phyloP scores from a whole-genome alignment of 2,797 vertebrate genomes.

The Propithecus deckenii region DNA sequence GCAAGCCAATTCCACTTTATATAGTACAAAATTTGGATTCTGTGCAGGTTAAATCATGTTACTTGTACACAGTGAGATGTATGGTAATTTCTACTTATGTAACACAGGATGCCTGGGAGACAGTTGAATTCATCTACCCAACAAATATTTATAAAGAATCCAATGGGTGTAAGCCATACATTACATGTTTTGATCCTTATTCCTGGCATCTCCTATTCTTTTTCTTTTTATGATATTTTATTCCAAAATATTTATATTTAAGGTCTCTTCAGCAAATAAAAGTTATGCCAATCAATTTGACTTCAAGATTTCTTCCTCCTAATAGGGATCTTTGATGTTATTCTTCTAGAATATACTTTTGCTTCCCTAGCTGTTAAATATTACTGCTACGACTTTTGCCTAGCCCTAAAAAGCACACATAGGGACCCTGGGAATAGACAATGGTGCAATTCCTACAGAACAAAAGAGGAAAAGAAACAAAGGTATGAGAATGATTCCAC shows the following conservation, averaged over 20 bases:
- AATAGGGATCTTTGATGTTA: background rate
- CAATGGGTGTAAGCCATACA: background rate
- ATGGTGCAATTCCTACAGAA: background rate
- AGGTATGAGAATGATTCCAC: background rate
- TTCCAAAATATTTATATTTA: constrained; percentile 21
- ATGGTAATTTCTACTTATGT: background rate
- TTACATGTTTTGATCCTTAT: background rate
- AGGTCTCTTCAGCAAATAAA: background rate
- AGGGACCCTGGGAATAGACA: background rate
- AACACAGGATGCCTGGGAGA: background rate
- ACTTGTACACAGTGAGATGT: background rate
- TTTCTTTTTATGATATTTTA: background rate
- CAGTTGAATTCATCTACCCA: background rate
- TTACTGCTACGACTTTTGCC: constrained; percentile 2
- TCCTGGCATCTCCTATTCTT: background rate
- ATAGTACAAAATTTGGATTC: background rate
- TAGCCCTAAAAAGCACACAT: constrained; percentile 14
- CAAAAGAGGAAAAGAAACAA: constrained; percentile 4
- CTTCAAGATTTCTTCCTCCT: background rate
- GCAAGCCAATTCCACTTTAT: background rate
- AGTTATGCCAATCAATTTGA: background rate
- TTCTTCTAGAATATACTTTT: background rate
- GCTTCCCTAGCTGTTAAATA: background rate
- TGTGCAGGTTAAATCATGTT: background rate
- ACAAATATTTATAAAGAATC: background rate